Percentiles rank a stretch among this genome's conserved stretches.
Conservation (phyloP, 2,888 invertebrate species). For the Dasypogon diadema region DNA sequence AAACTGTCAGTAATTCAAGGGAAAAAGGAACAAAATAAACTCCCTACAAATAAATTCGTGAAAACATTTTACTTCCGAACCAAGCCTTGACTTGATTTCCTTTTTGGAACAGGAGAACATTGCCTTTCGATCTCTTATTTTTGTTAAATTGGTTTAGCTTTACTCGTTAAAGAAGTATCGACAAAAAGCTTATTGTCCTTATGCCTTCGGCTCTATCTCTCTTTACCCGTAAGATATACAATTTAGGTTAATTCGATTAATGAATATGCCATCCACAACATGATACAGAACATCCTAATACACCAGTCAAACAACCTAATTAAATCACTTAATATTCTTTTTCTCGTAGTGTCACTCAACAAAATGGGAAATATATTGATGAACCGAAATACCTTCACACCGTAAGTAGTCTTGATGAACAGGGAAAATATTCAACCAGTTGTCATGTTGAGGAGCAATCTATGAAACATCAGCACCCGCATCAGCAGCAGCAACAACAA, state of each 20-base stretch:
- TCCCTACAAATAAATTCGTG: too few species aligned
- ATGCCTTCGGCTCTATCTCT: too few species aligned
- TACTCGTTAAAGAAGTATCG: too few species aligned
- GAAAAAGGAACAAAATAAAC: too few species aligned
- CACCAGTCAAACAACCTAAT: background rate
- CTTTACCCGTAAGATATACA: background rate
- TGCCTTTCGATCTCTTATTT: too few species aligned
- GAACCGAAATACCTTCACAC: constrained; percentile 66
- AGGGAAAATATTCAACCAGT: constrained; percentile 57
- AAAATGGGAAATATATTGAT: constrained; percentile 66
- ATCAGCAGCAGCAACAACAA: constrained; percentile 55
- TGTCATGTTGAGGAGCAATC: constrained; percentile 57
- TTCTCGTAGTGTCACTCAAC: constrained; percentile 58
- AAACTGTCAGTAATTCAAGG: too few species aligned
- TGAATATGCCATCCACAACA: background rate
- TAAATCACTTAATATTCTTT: constrained; percentile 54
- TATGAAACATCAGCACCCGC: constrained; percentile 48
- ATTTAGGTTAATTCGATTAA: background rate
- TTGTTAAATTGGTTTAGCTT: too few species aligned
- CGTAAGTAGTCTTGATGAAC: constrained; percentile 57
- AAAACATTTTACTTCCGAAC: too few species aligned
- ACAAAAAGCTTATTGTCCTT: too few species aligned
- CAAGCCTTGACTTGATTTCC: too few species aligned
- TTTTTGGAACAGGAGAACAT: too few species aligned
- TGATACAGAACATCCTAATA: background rate